Evolutionary conservation across 2,113 vertebrate genomes (phyloP).

Genomic region (Neotoma lepida): DNA sequence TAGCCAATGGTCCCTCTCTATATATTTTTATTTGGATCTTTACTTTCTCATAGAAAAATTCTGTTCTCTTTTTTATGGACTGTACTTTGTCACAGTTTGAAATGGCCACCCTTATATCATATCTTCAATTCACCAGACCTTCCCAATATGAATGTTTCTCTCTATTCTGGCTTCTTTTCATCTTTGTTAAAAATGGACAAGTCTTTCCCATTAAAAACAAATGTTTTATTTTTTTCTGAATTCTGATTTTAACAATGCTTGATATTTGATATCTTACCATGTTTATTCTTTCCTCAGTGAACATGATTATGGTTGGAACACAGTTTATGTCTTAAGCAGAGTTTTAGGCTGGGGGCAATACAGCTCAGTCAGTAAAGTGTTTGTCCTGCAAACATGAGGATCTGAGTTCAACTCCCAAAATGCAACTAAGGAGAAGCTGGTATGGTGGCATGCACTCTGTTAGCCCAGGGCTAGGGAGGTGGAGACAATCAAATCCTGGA

Average conservation of each 20-base stretch:
- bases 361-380: not conserved
- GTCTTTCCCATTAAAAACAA: conserved; percentile 10
- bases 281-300: conserved; percentile 19
- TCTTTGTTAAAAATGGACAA: not conserved
- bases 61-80: not conserved
- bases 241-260: not conserved
- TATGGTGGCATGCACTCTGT: not conserved
- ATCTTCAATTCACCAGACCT: not conserved
- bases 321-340: not conserved
- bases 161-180: not conserved
- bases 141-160: conserved; percentile 13
- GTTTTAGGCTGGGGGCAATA: not conserved
- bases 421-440: not conserved
- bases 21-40: conserved; percentile 14
- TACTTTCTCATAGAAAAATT: not conserved
- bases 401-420: not conserved
- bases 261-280: not conserved
- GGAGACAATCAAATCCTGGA: not conserved
- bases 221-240: not conserved
- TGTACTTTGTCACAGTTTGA: conserved; percentile 3
- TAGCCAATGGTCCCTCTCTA: not conserved
- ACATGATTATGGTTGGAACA: not conserved
- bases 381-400: not conserved
- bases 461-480: not conserved
- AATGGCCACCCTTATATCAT: not conserved